Conservation (phyloP, 2,888 invertebrate species). For the Teleiodes luculella region DNA sequence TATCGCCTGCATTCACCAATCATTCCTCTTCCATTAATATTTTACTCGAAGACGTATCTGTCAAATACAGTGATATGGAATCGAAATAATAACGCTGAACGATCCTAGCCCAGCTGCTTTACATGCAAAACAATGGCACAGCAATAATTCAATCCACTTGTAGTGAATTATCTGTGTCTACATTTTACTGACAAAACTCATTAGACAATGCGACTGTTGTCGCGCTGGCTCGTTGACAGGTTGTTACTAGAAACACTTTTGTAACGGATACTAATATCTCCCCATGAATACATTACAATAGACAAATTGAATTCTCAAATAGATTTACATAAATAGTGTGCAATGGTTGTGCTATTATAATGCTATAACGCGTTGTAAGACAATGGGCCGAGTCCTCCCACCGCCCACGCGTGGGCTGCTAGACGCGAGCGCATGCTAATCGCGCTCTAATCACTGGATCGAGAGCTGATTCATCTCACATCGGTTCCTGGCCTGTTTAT, state of each 20-base stretch:
- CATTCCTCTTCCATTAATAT: constrained; percentile 39
- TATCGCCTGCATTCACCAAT: constrained; percentile 40
- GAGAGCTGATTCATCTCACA: constrained; percentile 70
- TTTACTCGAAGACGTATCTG: constrained; percentile 32
- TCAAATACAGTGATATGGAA: constrained; percentile 23
- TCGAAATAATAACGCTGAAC: neutral
- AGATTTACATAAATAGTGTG: constrained; percentile 74
- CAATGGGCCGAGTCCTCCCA: constrained; percentile 68
- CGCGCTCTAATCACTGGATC: constrained; percentile 72
- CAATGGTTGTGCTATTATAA: constrained; percentile 69
- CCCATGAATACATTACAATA: constrained; percentile 62
- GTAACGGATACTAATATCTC: constrained; percentile 54
- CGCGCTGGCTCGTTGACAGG: constrained; percentile 44
- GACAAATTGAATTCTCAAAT: constrained; percentile 74
- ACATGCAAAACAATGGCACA: constrained; percentile 6
- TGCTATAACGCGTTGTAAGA: constrained; percentile 71
- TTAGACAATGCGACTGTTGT: constrained; percentile 32
- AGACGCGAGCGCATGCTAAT: constrained; percentile 66
- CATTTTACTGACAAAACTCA: constrained; percentile 26
- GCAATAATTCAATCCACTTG: constrained; percentile 8
- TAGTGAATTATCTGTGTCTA: constrained; percentile 18
- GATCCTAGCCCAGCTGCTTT: neutral
- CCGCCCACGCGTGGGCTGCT: constrained; percentile 62
- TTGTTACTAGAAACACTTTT: constrained; percentile 50
- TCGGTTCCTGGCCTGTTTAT: constrained; percentile 68